Conservation (phyloP, 2,113 vertebrate genomes). For the Mystacornis crossleyi region DNA sequence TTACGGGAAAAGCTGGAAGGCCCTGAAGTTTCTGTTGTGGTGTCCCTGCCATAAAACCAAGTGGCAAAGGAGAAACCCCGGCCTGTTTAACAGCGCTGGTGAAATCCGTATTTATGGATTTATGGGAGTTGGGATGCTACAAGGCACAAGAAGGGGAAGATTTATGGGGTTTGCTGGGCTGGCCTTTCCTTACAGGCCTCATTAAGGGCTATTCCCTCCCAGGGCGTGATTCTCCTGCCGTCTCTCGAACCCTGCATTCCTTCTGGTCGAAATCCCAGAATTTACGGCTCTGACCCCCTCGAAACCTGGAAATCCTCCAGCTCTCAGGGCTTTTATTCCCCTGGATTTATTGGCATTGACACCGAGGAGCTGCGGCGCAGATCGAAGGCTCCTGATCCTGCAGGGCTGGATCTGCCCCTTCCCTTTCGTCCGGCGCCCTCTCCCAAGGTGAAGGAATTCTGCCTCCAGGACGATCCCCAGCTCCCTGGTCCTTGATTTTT, state of each 20-base stretch:
- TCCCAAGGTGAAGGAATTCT: not conserved
- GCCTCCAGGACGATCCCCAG: not conserved
- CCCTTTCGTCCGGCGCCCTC: not conserved
- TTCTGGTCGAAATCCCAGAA: not conserved
- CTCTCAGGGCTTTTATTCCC: not conserved
- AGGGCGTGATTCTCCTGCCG: not conserved
- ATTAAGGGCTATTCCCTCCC: not conserved
- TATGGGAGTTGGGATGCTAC: conserved; percentile 1
- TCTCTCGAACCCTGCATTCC: not conserved
- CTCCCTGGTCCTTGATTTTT: not conserved
- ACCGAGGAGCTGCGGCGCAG: not conserved
- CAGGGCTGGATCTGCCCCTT: accelerated
- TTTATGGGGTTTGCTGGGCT: not conserved
- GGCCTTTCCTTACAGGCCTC: not conserved
- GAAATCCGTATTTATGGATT: conserved; percentile 37
- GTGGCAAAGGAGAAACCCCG: conserved; percentile 1
- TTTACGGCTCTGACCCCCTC: not conserved
- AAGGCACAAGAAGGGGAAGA: conserved; percentile 9
- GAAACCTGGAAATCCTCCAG: not conserved
- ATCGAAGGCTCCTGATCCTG: not conserved
- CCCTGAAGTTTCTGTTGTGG: not conserved
- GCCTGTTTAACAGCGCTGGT: not conserved
- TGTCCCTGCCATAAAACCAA: not conserved
- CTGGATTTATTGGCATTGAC: not conserved
- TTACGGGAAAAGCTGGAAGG: not conserved